These are phyloP conservation scores for Formica selysi DNA, from an alignment of 1,140 invertebrate species.

Conservation along the genomic window DNA sequence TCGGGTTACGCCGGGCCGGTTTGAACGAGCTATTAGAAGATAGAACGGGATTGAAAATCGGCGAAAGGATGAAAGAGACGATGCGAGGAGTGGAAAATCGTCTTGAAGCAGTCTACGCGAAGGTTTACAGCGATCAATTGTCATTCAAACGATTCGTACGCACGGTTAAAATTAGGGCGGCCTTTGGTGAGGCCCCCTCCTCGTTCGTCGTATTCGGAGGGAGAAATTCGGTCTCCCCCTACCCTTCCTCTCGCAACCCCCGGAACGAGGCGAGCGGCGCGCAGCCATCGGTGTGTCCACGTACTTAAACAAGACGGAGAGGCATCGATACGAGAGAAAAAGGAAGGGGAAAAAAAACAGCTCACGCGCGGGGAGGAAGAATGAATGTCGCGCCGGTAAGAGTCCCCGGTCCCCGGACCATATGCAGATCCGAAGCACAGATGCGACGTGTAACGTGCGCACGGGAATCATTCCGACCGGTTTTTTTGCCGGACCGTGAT, in stretches of 20 bases:
- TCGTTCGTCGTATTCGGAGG: background rate
- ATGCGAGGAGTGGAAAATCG: constrained; percentile 65
- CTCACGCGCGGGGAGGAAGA: constrained; percentile 50
- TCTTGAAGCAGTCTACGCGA: constrained; percentile 28
- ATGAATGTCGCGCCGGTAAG: constrained; percentile 68
- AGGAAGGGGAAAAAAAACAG: constrained; percentile 74
- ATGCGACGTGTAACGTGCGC: constrained; percentile 79
- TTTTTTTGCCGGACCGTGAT: constrained; percentile 73
- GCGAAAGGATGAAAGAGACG: background rate
- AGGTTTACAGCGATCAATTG: constrained; percentile 75
- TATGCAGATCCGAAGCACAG: constrained; percentile 85
- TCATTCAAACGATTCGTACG: constrained; percentile 82
- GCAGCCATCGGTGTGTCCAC: constrained; percentile 39
- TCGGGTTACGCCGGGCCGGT: constrained; percentile 76
- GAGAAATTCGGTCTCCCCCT: constrained; percentile 10
- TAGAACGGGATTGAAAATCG: constrained; percentile 3
- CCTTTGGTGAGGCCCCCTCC: background rate
- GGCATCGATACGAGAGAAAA: constrained; percentile 45
- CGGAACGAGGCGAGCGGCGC: constrained; percentile 33
- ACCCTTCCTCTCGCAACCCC: constrained; percentile 28
- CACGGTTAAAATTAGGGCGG: constrained; percentile 82
- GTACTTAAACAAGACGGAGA: constrained; percentile 73
- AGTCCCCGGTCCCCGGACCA: constrained; percentile 82
- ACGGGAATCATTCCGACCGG: constrained; percentile 78
- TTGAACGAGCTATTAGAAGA: constrained; percentile 71